Base-by-base conservation (phyloP, 2,797 vertebrate genomes). In the Cyclopterus lumpus region DNA sequence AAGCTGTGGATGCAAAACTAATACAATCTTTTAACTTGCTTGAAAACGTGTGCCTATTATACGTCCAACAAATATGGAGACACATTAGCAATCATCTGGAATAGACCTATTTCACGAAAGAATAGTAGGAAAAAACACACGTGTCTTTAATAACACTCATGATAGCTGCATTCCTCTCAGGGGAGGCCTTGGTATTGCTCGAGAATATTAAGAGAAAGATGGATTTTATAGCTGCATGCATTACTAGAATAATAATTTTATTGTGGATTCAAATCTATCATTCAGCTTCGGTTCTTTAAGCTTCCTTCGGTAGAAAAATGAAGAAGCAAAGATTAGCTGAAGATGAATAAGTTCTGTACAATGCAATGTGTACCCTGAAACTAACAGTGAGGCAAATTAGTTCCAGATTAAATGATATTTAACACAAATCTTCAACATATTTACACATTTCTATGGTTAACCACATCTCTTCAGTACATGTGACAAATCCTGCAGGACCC, bases 401-500 rank as follows among this genome's bases (percentile, higher is more conserved):
- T 75, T 72, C 32, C 51, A 55, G 26, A 28, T 28, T 60, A 46
- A 74, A 70, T 62, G 70, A 81, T 69, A 24, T 57, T 75, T 57
- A 81, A 70, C 65, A 67, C 51, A 71, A 67, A 75, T 83, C 76
- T 81, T 38, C 59, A 64, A 54, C 79, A 64, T 38, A 11, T 60
- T 63, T 60, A 72, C 8, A 66, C 71, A 75, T n/a, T 61, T 64
- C 73, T 68, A 67, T 73, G 67, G 75, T 85, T 85, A 55, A 68
- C 74, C 65, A 73, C 80, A 86, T 80, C 76, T 66, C 70, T 81
- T 81, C 74, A 81, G 77, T 68, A 63, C 64, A 79, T 86, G 85
- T 89, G 90, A 91, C 85, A 77, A 91, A 92, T 91, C 82, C 63
- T 85, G 67, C 82, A 85, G 84, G 83, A 89, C 78, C 85, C 65